phyloP scores from a whole-genome alignment of 2,113 vertebrate genomes.

The Pseudorectes ferrugineus region DNA sequence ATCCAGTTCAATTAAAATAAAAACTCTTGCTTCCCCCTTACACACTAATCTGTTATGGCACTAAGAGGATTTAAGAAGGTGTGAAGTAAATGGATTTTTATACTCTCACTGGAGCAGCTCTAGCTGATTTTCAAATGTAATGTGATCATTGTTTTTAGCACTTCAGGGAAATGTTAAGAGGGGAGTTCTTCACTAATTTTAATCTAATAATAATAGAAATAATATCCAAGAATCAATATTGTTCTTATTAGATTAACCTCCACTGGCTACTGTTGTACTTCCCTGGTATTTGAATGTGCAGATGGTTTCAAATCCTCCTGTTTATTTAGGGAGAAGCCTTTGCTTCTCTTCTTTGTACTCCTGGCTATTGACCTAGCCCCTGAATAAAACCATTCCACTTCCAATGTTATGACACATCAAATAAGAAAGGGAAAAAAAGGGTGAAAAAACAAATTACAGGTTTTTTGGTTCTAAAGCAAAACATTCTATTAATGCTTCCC shows the following conservation, averaged over 20 bases:
- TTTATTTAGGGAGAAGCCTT: not conserved
- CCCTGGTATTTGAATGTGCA: not conserved
- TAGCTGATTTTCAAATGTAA: not conserved
- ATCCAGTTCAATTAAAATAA: not conserved
- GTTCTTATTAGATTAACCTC: not conserved
- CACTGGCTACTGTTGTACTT: not conserved
- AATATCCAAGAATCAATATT: constrained; percentile 17
- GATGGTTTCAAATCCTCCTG: not conserved
- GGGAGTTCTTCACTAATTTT: not conserved
- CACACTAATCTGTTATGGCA: not conserved
- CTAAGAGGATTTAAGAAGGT: constrained; percentile 17
- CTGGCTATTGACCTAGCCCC: not conserved
- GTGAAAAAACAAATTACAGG: not conserved
- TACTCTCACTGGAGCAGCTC: not conserved
- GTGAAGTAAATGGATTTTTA: constrained; percentile 21
- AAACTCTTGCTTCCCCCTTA: not conserved
- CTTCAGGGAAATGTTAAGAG: not conserved
- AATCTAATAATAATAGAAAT: constrained; percentile 5
- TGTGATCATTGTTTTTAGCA: not conserved
- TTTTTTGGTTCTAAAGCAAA: not conserved
- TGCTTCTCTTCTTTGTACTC: not conserved
- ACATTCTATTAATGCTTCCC: not conserved
- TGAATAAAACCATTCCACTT: not conserved
- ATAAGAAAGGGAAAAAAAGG: not conserved
- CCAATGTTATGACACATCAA: not conserved